phyloP scores from a whole-genome alignment of 2,797 vertebrate species.

The Pantherophis alleghaniensis region DNA sequence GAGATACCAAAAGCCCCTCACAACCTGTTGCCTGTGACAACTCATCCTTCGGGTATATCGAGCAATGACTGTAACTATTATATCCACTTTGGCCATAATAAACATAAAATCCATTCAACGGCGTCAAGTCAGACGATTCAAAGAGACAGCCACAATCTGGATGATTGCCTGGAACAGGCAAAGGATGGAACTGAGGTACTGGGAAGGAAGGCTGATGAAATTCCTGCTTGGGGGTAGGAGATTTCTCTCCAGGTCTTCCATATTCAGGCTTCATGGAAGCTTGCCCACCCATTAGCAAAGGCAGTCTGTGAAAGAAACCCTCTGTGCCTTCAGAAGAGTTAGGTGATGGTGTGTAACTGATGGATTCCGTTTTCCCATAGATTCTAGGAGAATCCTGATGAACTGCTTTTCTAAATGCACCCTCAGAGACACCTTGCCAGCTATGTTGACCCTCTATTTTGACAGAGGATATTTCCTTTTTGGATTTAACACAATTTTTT shows the following conservation, averaged over 20 bases:
- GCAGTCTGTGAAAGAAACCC: conserved; percentile 87
- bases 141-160: conserved; percentile 72
- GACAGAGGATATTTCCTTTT: conserved; percentile 63
- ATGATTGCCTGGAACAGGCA: conserved; percentile 76
- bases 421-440: conserved; percentile 61
- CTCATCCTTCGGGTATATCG: conserved; percentile 77
- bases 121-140: conserved; percentile 68
- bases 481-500: conserved; percentile 73
- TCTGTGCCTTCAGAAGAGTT: conserved; percentile 84
- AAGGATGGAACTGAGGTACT: conserved; percentile 73
- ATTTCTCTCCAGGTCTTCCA: conserved; percentile 85
- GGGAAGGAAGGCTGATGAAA: conserved; percentile 84
- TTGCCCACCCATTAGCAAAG: conserved; percentile 91
- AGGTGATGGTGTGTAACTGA: conserved; percentile 75
- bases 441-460: conserved; percentile 50
- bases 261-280: conserved; percentile 82
- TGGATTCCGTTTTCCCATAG: conserved; percentile 28
- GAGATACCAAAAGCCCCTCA: conserved; percentile 79
- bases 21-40: conserved; percentile 71
- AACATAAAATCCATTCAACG: conserved; percentile 72
- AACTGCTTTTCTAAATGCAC: conserved; percentile 54
- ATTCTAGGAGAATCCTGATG: conserved; percentile 60
- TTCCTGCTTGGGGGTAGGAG: conserved; percentile 88
- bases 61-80: conserved; percentile 75
- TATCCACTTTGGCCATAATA: conserved; percentile 77